Conservation (phyloP, 2,888 invertebrate species). For the Ceriagrion tenellum region DNA sequence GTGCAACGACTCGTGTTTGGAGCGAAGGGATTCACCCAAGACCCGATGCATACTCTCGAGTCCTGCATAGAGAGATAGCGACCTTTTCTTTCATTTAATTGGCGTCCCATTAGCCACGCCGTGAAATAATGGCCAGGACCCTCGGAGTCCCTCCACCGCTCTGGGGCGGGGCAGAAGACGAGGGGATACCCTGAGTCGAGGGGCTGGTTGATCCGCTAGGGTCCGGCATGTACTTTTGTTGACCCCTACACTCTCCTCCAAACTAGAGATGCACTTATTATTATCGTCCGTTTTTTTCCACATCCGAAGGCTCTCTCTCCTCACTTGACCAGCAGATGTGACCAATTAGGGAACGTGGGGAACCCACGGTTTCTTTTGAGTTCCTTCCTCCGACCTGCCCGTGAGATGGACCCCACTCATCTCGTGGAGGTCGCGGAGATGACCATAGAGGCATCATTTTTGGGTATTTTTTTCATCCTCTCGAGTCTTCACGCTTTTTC, state of each 20-base stretch:
- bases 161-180: neutral
- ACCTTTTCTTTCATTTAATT: neutral
- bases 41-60: too few relatives aligned
- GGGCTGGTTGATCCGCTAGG: neutral
- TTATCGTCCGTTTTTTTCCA: neutral
- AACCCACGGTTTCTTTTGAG: neutral
- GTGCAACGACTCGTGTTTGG: neutral
- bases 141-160: neutral
- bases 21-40: too few relatives aligned
- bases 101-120: neutral
- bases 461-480: neutral
- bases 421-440: neutral
- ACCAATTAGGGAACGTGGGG: neutral
- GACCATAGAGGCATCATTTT: neutral
- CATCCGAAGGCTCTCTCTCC: neutral
- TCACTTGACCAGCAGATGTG: conserved; percentile 54
- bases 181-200: neutral
- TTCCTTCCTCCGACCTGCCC: neutral
- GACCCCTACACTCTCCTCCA: neutral
- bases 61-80: too few relatives aligned
- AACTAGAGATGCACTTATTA: neutral
- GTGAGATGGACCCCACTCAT: neutral
- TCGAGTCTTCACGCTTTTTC: neutral
- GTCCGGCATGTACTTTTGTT: neutral
- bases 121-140: neutral